phyloP scores from a whole-genome alignment of 1,140 invertebrate species.

The Stegodyphus dumicola region DNA sequence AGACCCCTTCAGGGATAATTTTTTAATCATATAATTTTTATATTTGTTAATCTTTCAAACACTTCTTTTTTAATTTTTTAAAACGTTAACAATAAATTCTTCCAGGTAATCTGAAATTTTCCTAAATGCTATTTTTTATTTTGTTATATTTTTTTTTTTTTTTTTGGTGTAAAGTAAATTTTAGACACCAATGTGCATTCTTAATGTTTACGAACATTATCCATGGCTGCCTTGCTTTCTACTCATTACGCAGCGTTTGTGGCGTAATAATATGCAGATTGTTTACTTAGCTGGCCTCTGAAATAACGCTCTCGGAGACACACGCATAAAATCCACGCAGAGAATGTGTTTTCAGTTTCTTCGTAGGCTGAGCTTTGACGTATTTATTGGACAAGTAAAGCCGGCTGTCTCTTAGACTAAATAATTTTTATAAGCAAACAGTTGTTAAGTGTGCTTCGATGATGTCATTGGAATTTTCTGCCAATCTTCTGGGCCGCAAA shows the following conservation, averaged over 20 bases:
- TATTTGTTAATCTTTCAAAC: too few species aligned
- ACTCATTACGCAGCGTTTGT: background rate
- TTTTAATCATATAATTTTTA: too few species aligned
- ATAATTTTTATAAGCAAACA: constrained; percentile 25
- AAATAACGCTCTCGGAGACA: constrained; percentile 6
- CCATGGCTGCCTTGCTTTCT: background rate
- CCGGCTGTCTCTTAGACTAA: constrained; percentile 28
- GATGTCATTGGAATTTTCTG: constrained; percentile 4
- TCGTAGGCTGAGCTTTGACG: constrained; percentile 9
- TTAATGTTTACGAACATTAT: too few species aligned
- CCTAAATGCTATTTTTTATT: too few species aligned
- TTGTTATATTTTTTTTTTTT: too few species aligned
- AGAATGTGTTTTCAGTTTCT: background rate
- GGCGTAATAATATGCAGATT: constrained; percentile 11
- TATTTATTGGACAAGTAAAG: constrained; percentile 13
- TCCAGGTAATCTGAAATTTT: too few species aligned
- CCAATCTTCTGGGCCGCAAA: background rate
- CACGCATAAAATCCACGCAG: background rate
- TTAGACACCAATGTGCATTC: too few species aligned
- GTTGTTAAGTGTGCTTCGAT: background rate
- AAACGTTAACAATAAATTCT: too few species aligned
- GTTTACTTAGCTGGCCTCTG: constrained; percentile 18
- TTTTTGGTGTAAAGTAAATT: too few species aligned
- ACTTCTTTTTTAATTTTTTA: too few species aligned
- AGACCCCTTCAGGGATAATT: too few species aligned